Evolutionary conservation across 2,888 invertebrate genomes (phyloP).

Genomic region (Stenoptilia bipunctidactyla): DNA sequence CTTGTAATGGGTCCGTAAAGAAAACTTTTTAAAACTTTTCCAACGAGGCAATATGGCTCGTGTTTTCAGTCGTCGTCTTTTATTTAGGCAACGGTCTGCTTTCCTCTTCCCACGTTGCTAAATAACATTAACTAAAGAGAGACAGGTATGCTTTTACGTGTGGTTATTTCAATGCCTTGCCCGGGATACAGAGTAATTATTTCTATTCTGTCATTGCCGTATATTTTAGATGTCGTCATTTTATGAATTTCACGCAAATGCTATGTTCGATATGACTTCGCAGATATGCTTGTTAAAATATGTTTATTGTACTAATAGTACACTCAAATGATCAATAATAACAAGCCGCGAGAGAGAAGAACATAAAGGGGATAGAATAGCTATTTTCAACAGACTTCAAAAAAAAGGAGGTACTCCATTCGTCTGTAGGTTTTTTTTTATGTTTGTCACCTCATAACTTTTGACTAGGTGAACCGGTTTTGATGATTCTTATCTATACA

Average conservation of each 20-base stretch:
- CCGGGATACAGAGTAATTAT: conserved; percentile 72
- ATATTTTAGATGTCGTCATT: conserved; percentile 57
- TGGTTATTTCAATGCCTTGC: conserved; percentile 38
- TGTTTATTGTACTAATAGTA: too few relatives aligned
- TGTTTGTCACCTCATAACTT: too few relatives aligned
- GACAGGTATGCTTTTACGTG: conserved; percentile 36
- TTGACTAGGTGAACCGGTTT: too few relatives aligned
- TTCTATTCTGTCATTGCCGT: conserved; percentile 69
- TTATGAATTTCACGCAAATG: neutral
- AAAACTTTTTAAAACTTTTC: conserved; percentile 73
- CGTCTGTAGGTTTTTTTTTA: too few relatives aligned
- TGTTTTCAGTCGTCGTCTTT: conserved; percentile 69
- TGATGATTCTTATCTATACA: too few relatives aligned
- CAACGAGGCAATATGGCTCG: conserved; percentile 72
- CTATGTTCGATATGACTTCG: too few relatives aligned
- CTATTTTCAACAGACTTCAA: too few relatives aligned
- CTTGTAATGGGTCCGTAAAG: conserved; percentile 72
- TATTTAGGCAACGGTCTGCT: conserved; percentile 60
- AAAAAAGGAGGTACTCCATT: too few relatives aligned
- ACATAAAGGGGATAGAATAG: too few relatives aligned
- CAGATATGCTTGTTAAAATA: too few relatives aligned
- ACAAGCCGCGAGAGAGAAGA: too few relatives aligned
- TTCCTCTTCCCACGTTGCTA: conserved; percentile 37
- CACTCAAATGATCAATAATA: too few relatives aligned
- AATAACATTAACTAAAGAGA: conserved; percentile 22